Percentiles rank a stretch among this genome's conserved stretches.
These are phyloP conservation scores for Enoplosus armatus DNA, from an alignment of 2,797 vertebrate genomes.

Conservation along the genomic window DNA sequence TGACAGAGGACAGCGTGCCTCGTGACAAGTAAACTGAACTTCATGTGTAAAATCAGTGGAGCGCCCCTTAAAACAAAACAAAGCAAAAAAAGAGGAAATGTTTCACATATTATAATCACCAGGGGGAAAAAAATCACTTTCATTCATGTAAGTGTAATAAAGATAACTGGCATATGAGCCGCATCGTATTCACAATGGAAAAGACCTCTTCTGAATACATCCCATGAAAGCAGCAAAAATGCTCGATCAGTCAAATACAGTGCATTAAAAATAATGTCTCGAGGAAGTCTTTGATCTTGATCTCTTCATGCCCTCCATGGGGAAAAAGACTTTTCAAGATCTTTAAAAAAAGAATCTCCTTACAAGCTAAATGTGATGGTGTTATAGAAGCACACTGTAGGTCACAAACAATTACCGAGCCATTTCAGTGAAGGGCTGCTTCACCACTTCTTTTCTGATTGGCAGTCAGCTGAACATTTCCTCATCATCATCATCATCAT, in stretches of 20 bases:
- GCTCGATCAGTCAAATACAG: slow-evolving; percentile 30
- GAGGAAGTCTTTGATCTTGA: slow-evolving; percentile 41
- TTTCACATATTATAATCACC: not conserved
- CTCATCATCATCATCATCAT: slow-evolving; percentile 37
- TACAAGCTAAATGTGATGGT: slow-evolving; percentile 3
- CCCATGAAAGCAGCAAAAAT: slow-evolving; percentile 27
- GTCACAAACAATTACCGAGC: slow-evolving; percentile 2
- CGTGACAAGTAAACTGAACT: not conserved
- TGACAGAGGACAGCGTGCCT: too few species aligned
- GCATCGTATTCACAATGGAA: slow-evolving; percentile 4
- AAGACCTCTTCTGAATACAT: slow-evolving; percentile 23
- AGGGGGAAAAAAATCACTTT: not conserved
- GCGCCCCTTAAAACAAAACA: not conserved
- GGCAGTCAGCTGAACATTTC: slow-evolving; percentile 12
- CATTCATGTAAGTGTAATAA: not conserved
- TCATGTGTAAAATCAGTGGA: not conserved
- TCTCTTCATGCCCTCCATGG: slow-evolving; percentile 12
- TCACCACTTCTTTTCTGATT: not conserved
- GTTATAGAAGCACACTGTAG: not conserved
- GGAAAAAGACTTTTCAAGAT: slow-evolving; percentile 12
- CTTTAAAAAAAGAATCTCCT: not conserved
- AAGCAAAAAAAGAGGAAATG: not conserved
- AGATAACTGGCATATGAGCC: not conserved
- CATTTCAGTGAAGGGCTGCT: not conserved
- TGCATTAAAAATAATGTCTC: slow-evolving; percentile 36